Evolutionary conservation across 2,888 invertebrate species (phyloP), one percentile per base, ranked within the genome.

Genomic region (Agonopterix arenella): DNA sequence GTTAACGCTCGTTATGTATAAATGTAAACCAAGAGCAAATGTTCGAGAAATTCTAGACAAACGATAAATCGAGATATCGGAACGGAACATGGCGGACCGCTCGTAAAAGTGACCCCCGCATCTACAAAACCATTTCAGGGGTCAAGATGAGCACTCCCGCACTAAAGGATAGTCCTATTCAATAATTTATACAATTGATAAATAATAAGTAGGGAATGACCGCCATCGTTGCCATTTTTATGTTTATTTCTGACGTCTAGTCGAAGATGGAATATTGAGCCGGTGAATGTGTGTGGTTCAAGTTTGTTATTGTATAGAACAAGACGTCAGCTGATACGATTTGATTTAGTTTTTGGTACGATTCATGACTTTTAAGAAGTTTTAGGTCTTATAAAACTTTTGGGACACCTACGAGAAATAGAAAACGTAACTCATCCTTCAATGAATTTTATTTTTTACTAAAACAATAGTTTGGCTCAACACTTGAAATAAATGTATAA

Each of bases 111-210:
- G 81, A 75, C 77, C 80, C 77, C 64, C 48, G 46, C 56, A 47
- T 48, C 48, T 48, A 53, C 53, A 51, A 54, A 53, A 55, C 63
- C 63, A 60, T 64, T 60, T 47, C 58, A 54, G 58, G 70, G 76
- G 77, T 71, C 76, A 74, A 67, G 61, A 58, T 41, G 62, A 58
- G 59, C 63, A 59, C 62, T 54, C 53, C 55, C 57, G 56, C 62
- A 58, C 59, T 63, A 62, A 57, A 60, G 60, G 62, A 64, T 69
- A 66, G 67, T 64, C 62, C 62, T 73, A 78, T 81, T 85, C 80
- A 81, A 85, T 86, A 86, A 85, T 84, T 81, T 86, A 89, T 88
- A 86, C 85, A 80, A 83, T 85, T 85, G 80, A 83, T 89, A 84
- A 89, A 88, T 88, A 88, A 86, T 86, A 85, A 75, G 81, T 80